These are phyloP conservation scores for Drosophila kikkawai DNA, from an alignment of 1,140 invertebrate species.

Conservation along the genomic window DNA sequence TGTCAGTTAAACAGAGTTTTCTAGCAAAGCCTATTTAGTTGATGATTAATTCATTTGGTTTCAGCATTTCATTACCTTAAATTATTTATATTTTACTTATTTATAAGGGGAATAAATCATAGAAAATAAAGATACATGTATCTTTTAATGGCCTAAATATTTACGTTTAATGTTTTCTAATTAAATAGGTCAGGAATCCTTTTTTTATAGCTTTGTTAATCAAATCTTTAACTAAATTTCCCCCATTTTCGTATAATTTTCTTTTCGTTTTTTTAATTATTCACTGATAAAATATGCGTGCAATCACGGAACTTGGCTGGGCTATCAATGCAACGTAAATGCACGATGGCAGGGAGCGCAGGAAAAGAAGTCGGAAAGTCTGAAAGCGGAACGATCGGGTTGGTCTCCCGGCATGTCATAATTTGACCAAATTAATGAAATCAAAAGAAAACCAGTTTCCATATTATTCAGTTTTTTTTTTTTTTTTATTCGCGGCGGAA, in stretches of 20 bases:
- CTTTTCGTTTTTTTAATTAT: neutral
- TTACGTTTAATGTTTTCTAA: neutral
- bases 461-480: constrained; percentile 8
- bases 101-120: neutral
- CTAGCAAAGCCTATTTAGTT: neutral
- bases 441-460: constrained; percentile 60
- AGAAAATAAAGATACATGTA: neutral
- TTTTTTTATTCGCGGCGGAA: constrained; percentile 13
- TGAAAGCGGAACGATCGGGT: constrained; percentile 10
- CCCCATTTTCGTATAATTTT: neutral
- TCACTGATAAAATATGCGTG: constrained; percentile 13
- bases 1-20: neutral
- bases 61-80: neutral
- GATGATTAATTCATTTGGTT: neutral
- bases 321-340: constrained; percentile 57
- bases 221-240: neutral
- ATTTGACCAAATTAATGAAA: constrained; percentile 66
- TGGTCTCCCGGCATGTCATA: constrained; percentile 49
- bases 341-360: constrained; percentile 61
- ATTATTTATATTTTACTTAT: neutral
- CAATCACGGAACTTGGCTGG: constrained; percentile 12
- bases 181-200: too few relatives aligned
- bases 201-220: neutral
- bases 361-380: constrained; percentile 41
- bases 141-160: neutral